Base-by-base conservation (phyloP, 2,797 vertebrate genomes). In the Lophius americanus region DNA sequence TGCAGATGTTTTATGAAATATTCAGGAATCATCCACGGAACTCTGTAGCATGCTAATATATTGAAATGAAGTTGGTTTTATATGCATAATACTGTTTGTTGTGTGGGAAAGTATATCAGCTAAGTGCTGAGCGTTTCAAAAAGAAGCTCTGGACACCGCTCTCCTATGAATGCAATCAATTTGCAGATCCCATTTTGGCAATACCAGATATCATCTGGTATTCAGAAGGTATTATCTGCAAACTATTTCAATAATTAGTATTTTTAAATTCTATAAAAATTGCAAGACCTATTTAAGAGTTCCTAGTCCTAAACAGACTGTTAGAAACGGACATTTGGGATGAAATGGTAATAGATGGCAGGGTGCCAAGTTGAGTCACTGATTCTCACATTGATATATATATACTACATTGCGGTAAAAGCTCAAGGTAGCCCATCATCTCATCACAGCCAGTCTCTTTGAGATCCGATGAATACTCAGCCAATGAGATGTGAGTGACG, bases 361-460 rank as follows among this genome's bases (percentile, higher is more conserved):
- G 64, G 69, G 86, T 85, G 85, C 86, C 83, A 86, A 84, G 81
- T 78, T 65, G 78, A 90, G 78, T 82, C 68, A 65, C 79, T 70
- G 68, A 70, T 87, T 81, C 68, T 71, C 55, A 57, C 81, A 86
- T 68, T 84, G 86, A 86, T 85, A 75, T 78, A 75, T 86, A n/a
- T 23, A 23, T 23, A 23, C 23, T 73, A 69, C 78, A 82, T 76
- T 10, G 69, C 77, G 81, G 80, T 74, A 54, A 58, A 51, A 36
- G 84, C 83, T 85, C 77, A 75, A 78, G 82, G 78, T 80, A 53
- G 65, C 71, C 23, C 63, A 75, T 83, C 76, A 69, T 82, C 80
- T 63, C 72, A 70, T 84, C 68, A 79, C 76, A 82, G 66, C 68
- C 77, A 39, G 47, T 67, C 64, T 64, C 56, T 58, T 56, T 65